These are phyloP conservation scores for Theodoxus fluviatilis DNA, from an alignment of 2,888 invertebrate genomes.

Conservation along the genomic window DNA sequence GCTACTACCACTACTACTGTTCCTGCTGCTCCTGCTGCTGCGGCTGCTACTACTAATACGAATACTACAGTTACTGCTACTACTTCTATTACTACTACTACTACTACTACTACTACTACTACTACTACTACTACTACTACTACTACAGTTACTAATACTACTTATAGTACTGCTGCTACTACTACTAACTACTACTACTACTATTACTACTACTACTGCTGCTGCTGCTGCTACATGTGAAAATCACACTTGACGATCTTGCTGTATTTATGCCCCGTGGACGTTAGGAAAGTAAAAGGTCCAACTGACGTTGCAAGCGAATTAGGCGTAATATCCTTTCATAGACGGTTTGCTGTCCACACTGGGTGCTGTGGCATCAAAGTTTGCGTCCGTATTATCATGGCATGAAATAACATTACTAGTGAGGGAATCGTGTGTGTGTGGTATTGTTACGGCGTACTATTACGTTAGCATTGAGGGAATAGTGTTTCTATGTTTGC, in stretches of 20 bases:
- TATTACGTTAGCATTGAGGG: too few species aligned
- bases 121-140: conserved; percentile 8
- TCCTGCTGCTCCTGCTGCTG: not conserved
- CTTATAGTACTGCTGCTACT: not conserved
- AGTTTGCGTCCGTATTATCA: too few species aligned
- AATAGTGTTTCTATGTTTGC: too few species aligned
- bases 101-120: conserved; percentile 1
- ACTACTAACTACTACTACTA: conserved; percentile 2
- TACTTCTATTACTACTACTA: not conserved
- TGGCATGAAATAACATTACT: too few species aligned
- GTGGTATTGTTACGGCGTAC: too few species aligned
- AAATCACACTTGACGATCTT: not conserved
- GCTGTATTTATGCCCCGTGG: not conserved
- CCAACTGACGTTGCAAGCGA: not conserved
- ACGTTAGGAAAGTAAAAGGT: not conserved
- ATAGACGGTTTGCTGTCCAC: not conserved
- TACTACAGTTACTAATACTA: not conserved
- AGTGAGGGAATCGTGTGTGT: too few species aligned
- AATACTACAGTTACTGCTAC: not conserved
- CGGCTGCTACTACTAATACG: not conserved
- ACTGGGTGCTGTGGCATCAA: not conserved
- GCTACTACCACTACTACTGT: not conserved
- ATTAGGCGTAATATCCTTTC: not conserved
- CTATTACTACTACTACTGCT: not conserved
- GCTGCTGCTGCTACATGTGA: not conserved